Evolutionary conservation across 2,888 invertebrate genomes (phyloP).

Genomic region (Aricia artaxerxes): DNA sequence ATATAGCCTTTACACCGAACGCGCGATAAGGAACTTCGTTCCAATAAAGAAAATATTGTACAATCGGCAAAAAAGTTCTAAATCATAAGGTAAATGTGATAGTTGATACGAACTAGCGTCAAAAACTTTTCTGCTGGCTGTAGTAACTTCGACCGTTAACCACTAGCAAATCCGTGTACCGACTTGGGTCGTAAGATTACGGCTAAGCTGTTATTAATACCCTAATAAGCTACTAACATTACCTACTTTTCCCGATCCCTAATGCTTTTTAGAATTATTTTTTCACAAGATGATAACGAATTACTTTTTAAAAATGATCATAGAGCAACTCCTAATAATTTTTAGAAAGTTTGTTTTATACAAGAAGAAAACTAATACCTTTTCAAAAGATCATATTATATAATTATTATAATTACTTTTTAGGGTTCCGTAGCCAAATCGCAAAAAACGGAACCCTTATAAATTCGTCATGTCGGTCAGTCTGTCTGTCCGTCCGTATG

Average conservation of each 20-base stretch:
- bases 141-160: not conserved
- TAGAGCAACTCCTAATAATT: not conserved
- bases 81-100: not conserved
- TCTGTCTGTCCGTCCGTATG: too few species aligned
- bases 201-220: not conserved
- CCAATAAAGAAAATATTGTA: not conserved
- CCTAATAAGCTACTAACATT: not conserved
- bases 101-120: not conserved
- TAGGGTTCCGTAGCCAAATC: too few species aligned
- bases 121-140: not conserved
- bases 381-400: too few species aligned
- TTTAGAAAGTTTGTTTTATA: not conserved
- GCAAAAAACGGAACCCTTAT: too few species aligned
- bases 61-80: not conserved
- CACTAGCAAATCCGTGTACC: not conserved
- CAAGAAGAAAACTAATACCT: too few species aligned
- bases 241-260: not conserved
- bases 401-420: too few species aligned
- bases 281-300: too few species aligned
- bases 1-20: too few species aligned
- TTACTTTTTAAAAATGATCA: too few species aligned
- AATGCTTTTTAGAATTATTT: not conserved
- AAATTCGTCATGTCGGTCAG: too few species aligned
- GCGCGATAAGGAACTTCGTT: too few species aligned
- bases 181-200: not conserved